These are phyloP conservation scores for Drosophila dunni DNA, from an alignment of 1,140 invertebrate species.

Conservation along the genomic window DNA sequence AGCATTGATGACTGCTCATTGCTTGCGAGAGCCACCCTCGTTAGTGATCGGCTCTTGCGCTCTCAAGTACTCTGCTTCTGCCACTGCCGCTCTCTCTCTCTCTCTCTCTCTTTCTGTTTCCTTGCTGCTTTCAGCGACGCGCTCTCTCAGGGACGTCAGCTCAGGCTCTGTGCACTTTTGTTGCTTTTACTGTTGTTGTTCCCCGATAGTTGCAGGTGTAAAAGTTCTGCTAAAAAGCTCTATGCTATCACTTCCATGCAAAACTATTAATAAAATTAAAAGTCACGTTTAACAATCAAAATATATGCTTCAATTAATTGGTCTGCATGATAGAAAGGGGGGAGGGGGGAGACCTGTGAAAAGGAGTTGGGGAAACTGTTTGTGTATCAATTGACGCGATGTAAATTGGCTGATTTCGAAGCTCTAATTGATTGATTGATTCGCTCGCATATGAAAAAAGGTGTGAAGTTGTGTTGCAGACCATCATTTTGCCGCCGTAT, in stretches of 20 bases:
- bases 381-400: conserved; percentile 63
- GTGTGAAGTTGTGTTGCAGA: conserved; percentile 45
- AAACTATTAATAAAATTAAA: conserved; percentile 42
- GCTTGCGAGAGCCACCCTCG: conserved; percentile 46
- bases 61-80: conserved; percentile 6
- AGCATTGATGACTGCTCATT: conserved; percentile 30
- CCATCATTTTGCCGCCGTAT: conserved; percentile 67
- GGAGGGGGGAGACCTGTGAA: neutral
- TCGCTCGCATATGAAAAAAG: conserved; percentile 19
- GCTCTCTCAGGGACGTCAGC: neutral
- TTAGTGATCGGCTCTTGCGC: conserved; percentile 35
- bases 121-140: too few species aligned
- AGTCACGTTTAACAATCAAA: conserved; percentile 19
- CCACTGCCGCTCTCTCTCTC: conserved; percentile 15
- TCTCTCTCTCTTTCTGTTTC: neutral
- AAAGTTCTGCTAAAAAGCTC: neutral
- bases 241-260: neutral
- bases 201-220: neutral
- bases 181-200: neutral
- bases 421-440: conserved; percentile 78
- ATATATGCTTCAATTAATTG: conserved; percentile 21
- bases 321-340: too few species aligned
- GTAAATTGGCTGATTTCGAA: conserved; percentile 53
- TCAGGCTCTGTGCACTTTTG: neutral
- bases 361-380: conserved; percentile 20